These are phyloP conservation scores for Papilio helenus DNA, from an alignment of 1,140 invertebrate species.

Conservation along the genomic window DNA sequence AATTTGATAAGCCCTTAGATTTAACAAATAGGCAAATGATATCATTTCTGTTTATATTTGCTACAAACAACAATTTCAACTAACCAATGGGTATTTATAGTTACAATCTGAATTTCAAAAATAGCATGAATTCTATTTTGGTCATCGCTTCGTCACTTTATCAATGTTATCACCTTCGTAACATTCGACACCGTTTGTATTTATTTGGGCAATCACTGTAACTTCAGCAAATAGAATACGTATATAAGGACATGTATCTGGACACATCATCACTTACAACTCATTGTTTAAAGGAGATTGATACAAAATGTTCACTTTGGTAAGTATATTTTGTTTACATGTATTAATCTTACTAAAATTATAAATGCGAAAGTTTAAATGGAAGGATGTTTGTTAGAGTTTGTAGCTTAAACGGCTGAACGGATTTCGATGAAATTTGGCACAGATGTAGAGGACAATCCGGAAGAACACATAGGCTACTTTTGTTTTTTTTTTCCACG, in stretches of 20 bases:
- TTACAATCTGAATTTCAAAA: background rate
- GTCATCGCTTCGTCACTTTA: constrained; percentile 52
- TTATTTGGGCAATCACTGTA: constrained; percentile 60
- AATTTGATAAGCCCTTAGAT: background rate
- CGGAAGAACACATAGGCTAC: no score
- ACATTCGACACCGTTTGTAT: constrained; percentile 46
- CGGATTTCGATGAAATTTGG: no score
- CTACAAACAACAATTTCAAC: background rate
- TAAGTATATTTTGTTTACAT: constrained; percentile 47
- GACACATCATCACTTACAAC: constrained; percentile 55
- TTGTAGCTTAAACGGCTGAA: no score
- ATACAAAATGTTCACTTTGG: constrained; percentile 57
- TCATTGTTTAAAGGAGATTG: constrained; percentile 39
- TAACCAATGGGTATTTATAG: background rate
- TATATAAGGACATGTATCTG: constrained; percentile 67
- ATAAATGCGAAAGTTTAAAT: no score
- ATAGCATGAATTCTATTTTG: background rate
- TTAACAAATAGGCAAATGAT: background rate
- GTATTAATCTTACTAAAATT: no score
- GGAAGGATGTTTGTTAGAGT: no score
- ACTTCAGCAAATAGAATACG: constrained; percentile 64
- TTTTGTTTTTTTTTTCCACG: no score
- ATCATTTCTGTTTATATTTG: background rate
- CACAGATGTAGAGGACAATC: no score
- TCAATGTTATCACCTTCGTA: constrained; percentile 67